phyloP scores from a whole-genome alignment of 2,888 invertebrate species.

The Schizotus pectinicornis region DNA sequence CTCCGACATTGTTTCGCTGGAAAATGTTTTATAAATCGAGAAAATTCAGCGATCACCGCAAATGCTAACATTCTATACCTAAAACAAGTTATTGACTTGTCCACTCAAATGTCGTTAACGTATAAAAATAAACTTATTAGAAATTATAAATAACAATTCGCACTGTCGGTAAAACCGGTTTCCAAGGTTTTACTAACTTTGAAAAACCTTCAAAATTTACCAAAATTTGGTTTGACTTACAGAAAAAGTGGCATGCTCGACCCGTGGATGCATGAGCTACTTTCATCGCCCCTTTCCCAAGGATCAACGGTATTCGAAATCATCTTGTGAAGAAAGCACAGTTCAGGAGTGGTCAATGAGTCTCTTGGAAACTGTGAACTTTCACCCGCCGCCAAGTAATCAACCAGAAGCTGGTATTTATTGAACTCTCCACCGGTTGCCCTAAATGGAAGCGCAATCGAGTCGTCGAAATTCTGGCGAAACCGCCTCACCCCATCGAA shows the following conservation, averaged over 20 bases:
- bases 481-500: slow-evolving; percentile 68
- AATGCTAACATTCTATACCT: background rate
- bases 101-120: slow-evolving; percentile 1
- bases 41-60: background rate
- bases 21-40: too few species aligned
- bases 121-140: slow-evolving; percentile 8
- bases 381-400: slow-evolving; percentile 64
- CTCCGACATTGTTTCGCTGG: slow-evolving; percentile 15
- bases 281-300: slow-evolving; percentile 68
- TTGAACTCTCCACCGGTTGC: slow-evolving; percentile 66
- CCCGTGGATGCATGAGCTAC: slow-evolving; percentile 56
- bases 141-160: slow-evolving; percentile 9
- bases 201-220: background rate
- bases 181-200: background rate
- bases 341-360: slow-evolving; percentile 58
- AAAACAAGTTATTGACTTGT: slow-evolving; percentile 5
- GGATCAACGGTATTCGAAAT: slow-evolving; percentile 66
- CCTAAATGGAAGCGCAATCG: slow-evolving; percentile 60
- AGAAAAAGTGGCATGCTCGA: slow-evolving; percentile 36
- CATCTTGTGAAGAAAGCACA: slow-evolving; percentile 64
- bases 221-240: too few species aligned
- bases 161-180: slow-evolving; percentile 1
- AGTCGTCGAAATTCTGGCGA: slow-evolving; percentile 52
- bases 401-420: slow-evolving; percentile 66
- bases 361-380: slow-evolving; percentile 48